phyloP scores from a whole-genome alignment of 2,797 vertebrate genomes.

The Luscinia luscinia region DNA sequence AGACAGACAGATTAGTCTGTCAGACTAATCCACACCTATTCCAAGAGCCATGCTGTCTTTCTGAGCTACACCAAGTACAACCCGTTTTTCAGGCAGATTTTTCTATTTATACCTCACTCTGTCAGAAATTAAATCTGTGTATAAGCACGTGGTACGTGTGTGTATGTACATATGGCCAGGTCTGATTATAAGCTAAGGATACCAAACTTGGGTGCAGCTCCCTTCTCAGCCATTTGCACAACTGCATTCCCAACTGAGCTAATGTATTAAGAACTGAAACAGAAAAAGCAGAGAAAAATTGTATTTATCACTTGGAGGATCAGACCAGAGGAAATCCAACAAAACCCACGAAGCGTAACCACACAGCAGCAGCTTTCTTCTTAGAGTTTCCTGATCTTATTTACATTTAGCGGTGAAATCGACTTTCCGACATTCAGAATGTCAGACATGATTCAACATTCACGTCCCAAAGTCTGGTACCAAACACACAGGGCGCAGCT shows the following conservation, averaged over 20 bases:
- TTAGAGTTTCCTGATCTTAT: not conserved
- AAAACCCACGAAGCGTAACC: fast-evolving
- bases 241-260: not conserved
- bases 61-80: not conserved
- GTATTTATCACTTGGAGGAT: not conserved
- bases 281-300: not conserved
- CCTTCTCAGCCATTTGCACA: not conserved
- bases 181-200: no score
- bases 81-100: not conserved
- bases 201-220: not conserved
- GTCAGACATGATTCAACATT: not conserved
- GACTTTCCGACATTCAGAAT: not conserved
- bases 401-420: not conserved
- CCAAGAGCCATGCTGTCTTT: not conserved
- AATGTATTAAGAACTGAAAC: not conserved
- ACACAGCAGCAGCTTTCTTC: not conserved
- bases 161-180: fast-evolving
- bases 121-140: not conserved
- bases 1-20: not conserved
- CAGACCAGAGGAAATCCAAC: not conserved
- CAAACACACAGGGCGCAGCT: fast-evolving
- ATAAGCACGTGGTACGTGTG: fast-evolving
- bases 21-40: not conserved
- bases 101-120: fast-evolving
- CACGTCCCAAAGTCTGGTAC: not conserved